phyloP scores from a whole-genome alignment of 2,888 invertebrate species.

The Beris morrisii region DNA sequence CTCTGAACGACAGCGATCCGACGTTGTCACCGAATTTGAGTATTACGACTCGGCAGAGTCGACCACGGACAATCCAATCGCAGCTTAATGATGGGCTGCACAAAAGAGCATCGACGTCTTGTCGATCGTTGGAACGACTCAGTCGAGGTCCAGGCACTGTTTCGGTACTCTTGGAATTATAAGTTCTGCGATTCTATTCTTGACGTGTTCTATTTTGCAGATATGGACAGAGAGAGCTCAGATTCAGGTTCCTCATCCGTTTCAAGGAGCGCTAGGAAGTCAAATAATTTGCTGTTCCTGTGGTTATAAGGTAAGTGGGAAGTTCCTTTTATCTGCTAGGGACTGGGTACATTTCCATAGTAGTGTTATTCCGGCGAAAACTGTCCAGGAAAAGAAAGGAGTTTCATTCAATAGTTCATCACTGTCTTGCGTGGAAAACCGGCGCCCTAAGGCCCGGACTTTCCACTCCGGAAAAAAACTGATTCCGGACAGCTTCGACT shows the following conservation, averaged over 20 bases:
- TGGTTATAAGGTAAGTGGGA: conserved; percentile 63
- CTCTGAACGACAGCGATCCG: conserved; percentile 41
- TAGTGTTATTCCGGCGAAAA: no score
- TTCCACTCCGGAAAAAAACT: no score
- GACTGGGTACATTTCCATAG: no score
- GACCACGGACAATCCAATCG: conserved; percentile 46
- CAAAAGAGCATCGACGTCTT: conserved; percentile 55
- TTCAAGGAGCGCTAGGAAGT: conserved; percentile 74
- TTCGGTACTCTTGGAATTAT: conserved; percentile 44
- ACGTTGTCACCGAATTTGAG: conserved; percentile 45
- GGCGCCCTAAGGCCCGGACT: no score
- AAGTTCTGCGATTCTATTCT: background rate
- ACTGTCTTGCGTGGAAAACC: no score
- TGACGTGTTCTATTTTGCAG: conserved; percentile 36
- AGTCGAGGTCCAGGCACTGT: conserved; percentile 55
- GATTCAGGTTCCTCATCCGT: conserved; percentile 64
- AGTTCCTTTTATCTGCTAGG: no score
- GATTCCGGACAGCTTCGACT: no score
- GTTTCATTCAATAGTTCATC: no score
- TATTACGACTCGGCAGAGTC: conserved; percentile 47
- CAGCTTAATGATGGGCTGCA: conserved; percentile 46
- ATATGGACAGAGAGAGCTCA: conserved; percentile 58
- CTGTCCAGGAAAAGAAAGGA: no score
- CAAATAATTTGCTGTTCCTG: conserved; percentile 76
- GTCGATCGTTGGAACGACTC: conserved; percentile 59